A percentile compares a stretch with the other conserved stretches of the same genome.
Conservation (phyloP, 2,113 vertebrate genomes). For the Brachionichthys hirsutus region DNA sequence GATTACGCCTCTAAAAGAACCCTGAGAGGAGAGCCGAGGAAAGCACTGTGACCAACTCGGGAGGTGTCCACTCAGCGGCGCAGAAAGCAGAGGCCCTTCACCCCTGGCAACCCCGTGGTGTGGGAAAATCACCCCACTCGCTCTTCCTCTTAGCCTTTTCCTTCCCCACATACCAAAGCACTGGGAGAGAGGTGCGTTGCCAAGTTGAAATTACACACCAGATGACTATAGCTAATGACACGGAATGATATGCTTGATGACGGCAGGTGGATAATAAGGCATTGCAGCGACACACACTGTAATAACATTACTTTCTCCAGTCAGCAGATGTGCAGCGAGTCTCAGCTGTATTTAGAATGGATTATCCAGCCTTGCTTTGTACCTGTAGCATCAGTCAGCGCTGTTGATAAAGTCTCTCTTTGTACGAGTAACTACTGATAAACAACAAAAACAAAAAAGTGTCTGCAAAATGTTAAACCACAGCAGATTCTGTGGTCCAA, state of each 20-base stretch:
- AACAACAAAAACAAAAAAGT: too few species aligned
- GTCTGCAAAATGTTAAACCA: background rate
- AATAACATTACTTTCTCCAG: conserved; percentile 15
- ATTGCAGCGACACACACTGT: conserved; percentile 12
- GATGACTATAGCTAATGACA: conserved; percentile 44
- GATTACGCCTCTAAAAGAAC: conserved; percentile 71
- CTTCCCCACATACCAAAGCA: conserved; percentile 36
- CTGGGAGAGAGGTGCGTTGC: conserved; percentile 26
- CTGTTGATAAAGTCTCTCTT: background rate
- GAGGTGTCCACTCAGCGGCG: conserved; percentile 73
- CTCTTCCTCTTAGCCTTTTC: conserved; percentile 37
- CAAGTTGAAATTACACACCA: conserved; percentile 56
- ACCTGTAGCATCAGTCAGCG: background rate
- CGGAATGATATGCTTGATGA: conserved; percentile 49
- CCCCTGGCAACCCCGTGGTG: conserved; percentile 66
- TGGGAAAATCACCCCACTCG: conserved; percentile 61
- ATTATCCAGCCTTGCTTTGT: background rate
- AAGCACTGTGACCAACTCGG: conserved; percentile 59
- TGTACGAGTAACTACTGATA: background rate
- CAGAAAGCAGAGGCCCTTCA: conserved; percentile 62
- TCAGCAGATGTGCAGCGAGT: conserved; percentile 24
- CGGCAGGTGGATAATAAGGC: conserved; percentile 22
- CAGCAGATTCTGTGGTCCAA: conserved; percentile 1
- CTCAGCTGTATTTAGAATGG: background rate
- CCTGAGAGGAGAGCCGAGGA: conserved; percentile 31